Evolutionary conservation across 2,888 invertebrate genomes (phyloP).

Genomic region (Tortricodes alternella): DNA sequence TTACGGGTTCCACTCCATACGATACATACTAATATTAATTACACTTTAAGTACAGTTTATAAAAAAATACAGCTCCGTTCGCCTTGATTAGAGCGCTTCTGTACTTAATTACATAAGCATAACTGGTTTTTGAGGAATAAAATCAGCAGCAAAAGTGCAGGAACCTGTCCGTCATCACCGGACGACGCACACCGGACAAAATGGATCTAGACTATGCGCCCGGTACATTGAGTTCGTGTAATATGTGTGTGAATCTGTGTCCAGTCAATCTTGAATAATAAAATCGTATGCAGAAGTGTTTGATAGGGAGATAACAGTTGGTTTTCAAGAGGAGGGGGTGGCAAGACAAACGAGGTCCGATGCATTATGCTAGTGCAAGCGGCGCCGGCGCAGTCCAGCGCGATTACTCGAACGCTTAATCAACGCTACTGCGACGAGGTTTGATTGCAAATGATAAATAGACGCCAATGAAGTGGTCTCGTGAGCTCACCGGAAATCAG

Average conservation of each 20-base stretch:
- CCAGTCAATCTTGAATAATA: constrained; percentile 12
- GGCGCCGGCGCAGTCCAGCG: constrained; percentile 38
- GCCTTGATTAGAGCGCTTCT: constrained; percentile 31
- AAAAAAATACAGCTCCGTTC: constrained; percentile 20
- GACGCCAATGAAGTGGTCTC: constrained; percentile 32
- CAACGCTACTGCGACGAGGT: constrained; percentile 57
- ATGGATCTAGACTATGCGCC: constrained; percentile 30
- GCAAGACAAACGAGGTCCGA: constrained; percentile 7
- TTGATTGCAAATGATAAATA: constrained; percentile 72
- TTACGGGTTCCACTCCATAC: constrained; percentile 26
- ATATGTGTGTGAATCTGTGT: background rate
- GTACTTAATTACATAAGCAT: constrained; percentile 32
- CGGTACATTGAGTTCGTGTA: constrained; percentile 35
- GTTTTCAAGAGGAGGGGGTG: constrained; percentile 13
- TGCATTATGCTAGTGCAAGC: background rate
- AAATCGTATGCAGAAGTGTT: constrained; percentile 3
- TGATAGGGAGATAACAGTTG: constrained; percentile 15
- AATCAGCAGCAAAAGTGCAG: constrained; percentile 28
- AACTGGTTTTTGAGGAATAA: constrained; percentile 29
- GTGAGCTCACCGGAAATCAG: constrained; percentile 25
- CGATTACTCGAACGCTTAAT: constrained; percentile 60
- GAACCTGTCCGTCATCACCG: constrained; percentile 25
- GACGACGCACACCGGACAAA: background rate
- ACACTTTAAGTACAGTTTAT: constrained; percentile 29
- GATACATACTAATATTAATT: constrained; percentile 33